These are phyloP conservation scores for Cosmorhoe ocellata DNA, from an alignment of 2,888 invertebrate genomes.

Conservation along the genomic window DNA sequence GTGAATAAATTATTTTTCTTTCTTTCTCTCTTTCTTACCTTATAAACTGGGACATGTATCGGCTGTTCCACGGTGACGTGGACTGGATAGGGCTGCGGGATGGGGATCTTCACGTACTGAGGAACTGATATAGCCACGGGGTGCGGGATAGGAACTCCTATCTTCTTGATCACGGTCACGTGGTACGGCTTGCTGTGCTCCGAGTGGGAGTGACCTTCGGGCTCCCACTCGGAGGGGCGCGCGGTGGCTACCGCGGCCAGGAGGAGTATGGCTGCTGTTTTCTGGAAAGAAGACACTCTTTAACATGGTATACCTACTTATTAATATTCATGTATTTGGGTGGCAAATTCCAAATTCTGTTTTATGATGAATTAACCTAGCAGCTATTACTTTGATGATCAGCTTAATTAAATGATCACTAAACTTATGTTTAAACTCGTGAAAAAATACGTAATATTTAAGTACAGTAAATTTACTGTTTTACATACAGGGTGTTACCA, in stretches of 20 bases:
- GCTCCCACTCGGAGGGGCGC: slow-evolving; percentile 73
- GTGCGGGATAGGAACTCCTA: slow-evolving; percentile 88
- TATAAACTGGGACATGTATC: slow-evolving; percentile 88
- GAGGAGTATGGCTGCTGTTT: slow-evolving; percentile 67
- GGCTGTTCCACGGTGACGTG: slow-evolving; percentile 88
- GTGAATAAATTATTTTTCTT: no score
- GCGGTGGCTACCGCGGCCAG: slow-evolving; percentile 57
- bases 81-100: slow-evolving; percentile 89
- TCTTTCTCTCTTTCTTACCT: slow-evolving; percentile 60
- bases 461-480: no score
- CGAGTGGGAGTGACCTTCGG: slow-evolving; percentile 84
- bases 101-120: slow-evolving; percentile 86
- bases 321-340: no score
- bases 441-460: no score
- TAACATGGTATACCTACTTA: no score
- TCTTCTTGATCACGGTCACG: slow-evolving; percentile 87
- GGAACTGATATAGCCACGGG: slow-evolving; percentile 88
- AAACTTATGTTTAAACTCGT: no score
- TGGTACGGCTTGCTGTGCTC: slow-evolving; percentile 87
- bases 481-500: no score
- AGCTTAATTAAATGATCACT: no score
- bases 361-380: no score
- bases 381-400: no score
- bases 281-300: slow-evolving; percentile 52
- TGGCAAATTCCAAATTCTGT: no score